phyloP scores from a whole-genome alignment of 2,888 invertebrate genomes.

The Drosophila cracens region DNA sequence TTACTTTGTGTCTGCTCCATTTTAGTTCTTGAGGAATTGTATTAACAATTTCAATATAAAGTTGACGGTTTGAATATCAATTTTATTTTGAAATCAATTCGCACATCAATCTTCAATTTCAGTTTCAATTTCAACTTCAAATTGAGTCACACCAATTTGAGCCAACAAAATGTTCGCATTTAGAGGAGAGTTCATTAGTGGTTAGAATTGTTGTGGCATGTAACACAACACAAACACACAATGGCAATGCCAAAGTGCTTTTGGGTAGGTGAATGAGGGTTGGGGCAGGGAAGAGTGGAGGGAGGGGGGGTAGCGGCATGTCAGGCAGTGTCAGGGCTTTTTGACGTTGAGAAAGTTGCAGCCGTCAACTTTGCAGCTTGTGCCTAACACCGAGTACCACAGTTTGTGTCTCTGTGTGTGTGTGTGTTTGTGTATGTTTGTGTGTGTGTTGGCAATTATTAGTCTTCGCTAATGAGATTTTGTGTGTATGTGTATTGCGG shows the following conservation, averaged over 20 bases:
- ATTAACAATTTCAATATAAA: not conserved
- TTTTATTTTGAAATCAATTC: not conserved
- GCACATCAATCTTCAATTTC: slow-evolving; percentile 2
- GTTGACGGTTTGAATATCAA: not conserved
- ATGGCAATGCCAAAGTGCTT: slow-evolving; percentile 36
- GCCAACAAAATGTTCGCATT: slow-evolving; percentile 18
- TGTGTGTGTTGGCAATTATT: slow-evolving; percentile 53
- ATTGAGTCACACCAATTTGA: slow-evolving; percentile 20
- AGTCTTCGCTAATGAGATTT: slow-evolving; percentile 64
- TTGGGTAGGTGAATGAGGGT: not conserved
- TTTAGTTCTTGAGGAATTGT: not conserved
- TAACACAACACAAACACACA: slow-evolving; percentile 15
- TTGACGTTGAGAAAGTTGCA: slow-evolving; percentile 61
- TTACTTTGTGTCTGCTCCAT: not conserved
- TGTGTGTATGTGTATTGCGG: slow-evolving; percentile 19
- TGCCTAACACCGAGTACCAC: slow-evolving; percentile 42
- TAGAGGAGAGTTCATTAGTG: slow-evolving; percentile 41
- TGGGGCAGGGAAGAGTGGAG: not conserved
- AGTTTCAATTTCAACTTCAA: slow-evolving; percentile 6
- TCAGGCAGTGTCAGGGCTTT: slow-evolving; percentile 65
- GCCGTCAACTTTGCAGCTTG: slow-evolving; percentile 64
- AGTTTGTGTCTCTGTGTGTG: slow-evolving; percentile 9
- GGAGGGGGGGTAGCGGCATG: slow-evolving; percentile 21
- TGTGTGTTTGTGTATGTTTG: slow-evolving; percentile 2
- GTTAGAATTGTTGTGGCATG: slow-evolving; percentile 26